These are phyloP conservation scores for Zaprionus lachaisei DNA, from an alignment of 1,140 invertebrate species.

Conservation along the genomic window DNA sequence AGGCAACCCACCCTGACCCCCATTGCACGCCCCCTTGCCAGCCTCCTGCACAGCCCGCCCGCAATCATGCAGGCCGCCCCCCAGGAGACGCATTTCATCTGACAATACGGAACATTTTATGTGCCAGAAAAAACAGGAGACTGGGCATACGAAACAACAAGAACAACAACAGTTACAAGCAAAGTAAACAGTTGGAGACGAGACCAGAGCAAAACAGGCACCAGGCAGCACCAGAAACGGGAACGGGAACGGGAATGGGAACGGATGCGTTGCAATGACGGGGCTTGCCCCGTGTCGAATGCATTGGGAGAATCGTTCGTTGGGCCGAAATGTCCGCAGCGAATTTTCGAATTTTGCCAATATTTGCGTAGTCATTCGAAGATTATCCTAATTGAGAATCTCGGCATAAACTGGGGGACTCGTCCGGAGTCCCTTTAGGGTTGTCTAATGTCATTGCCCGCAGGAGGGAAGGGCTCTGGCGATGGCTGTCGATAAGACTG, in stretches of 20 bases:
- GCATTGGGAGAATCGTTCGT: conserved; percentile 29
- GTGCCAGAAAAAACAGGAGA: conserved; percentile 51
- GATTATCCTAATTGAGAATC: conserved; percentile 84
- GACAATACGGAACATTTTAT: conserved; percentile 66
- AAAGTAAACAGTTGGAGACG: conserved; percentile 25
- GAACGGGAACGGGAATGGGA: background rate
- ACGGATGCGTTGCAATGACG: conserved; percentile 27
- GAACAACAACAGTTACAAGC: conserved; percentile 55
- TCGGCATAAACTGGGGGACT: conserved; percentile 47
- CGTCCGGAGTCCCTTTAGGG: conserved; percentile 6
- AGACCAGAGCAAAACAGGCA: background rate
- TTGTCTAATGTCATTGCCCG: conserved; percentile 30
- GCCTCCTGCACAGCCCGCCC: conserved; percentile 15
- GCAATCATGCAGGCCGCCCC: conserved; percentile 50
- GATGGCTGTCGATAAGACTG: conserved; percentile 36
- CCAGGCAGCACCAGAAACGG: background rate
- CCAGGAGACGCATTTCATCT: conserved; percentile 75
- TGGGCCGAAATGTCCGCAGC: conserved; percentile 48
- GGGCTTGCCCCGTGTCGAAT: conserved; percentile 52
- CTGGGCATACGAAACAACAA: conserved; percentile 14
- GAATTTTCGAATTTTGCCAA: conserved; percentile 81
- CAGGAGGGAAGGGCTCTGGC: background rate
- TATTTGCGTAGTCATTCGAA: conserved; percentile 82
- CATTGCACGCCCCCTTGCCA: background rate
- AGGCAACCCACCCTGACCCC: conserved; percentile 31